These are phyloP conservation scores for Deilephila elpenor DNA, from an alignment of 2,888 invertebrate species.

Conservation along the genomic window DNA sequence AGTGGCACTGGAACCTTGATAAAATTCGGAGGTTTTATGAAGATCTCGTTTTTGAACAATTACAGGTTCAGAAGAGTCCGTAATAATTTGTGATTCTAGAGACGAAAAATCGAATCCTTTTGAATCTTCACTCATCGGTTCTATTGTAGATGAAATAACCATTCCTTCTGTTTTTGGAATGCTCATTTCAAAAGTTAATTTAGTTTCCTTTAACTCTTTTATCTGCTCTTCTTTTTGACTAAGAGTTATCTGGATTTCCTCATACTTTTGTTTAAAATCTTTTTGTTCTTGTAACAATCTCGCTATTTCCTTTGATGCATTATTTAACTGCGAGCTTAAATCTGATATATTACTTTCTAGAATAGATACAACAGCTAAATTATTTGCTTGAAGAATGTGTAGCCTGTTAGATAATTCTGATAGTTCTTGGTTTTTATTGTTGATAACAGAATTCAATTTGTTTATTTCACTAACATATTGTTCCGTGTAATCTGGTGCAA, in stretches of 20 bases:
- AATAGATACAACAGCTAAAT: conserved; percentile 52
- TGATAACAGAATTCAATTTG: conserved; percentile 79
- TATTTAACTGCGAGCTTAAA: conserved; percentile 61
- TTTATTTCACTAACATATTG: conserved; percentile 84
- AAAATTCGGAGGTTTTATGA: conserved; percentile 54
- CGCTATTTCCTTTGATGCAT: conserved; percentile 50
- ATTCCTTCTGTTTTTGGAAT: conserved; percentile 82
- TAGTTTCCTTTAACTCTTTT: conserved; percentile 68
- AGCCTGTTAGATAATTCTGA: conserved; percentile 62
- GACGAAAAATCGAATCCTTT: conserved; percentile 58
- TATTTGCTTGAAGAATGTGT: conserved; percentile 56
- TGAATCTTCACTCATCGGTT: conserved; percentile 62
- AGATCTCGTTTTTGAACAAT: conserved; percentile 46
- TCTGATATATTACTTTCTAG: conserved; percentile 65
- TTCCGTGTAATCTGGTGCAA: conserved; percentile 74
- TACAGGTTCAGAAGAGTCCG: conserved; percentile 48
- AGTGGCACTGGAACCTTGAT: conserved; percentile 48
- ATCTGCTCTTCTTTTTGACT: conserved; percentile 68
- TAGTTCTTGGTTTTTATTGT: conserved; percentile 79
- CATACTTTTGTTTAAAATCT: conserved; percentile 56
- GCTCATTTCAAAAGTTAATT: conserved; percentile 76
- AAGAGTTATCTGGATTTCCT: conserved; percentile 56
- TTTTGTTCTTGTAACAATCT: conserved; percentile 51
- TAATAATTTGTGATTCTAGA: conserved; percentile 76
- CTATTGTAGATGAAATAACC: conserved; percentile 78